phyloP scores from a whole-genome alignment of 2,888 invertebrate species.

The Chaetogeoica ovagalla region DNA sequence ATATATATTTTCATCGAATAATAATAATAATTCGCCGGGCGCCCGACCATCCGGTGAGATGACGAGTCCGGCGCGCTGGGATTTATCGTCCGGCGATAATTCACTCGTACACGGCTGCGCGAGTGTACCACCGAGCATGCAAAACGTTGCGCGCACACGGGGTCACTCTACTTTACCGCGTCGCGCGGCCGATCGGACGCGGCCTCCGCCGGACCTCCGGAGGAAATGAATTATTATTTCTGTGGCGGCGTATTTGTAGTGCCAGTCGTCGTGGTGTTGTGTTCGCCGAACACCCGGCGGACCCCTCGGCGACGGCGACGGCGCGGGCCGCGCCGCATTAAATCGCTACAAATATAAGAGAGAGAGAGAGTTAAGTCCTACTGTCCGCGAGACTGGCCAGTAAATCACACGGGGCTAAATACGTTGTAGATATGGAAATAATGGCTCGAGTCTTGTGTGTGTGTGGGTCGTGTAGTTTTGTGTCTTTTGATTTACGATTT shows the following conservation, averaged over 20 bases:
- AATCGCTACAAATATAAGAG: constrained; percentile 50
- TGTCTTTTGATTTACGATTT: constrained; percentile 48
- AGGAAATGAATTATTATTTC: constrained; percentile 38
- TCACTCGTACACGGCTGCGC: constrained; percentile 13
- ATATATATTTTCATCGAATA: constrained; percentile 37
- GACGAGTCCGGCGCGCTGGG: not conserved
- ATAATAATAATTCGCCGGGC: constrained; percentile 25
- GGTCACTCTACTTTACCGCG: no score
- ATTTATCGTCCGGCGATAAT: constrained; percentile 47
- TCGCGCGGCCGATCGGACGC: not conserved
- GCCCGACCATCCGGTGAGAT: not conserved
- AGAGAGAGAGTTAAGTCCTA: constrained; percentile 28
- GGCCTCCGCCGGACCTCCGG: constrained; percentile 32
- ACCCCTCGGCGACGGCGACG: no score
- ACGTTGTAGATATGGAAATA: constrained; percentile 52
- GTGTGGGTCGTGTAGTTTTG: not conserved
- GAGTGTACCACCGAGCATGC: constrained; percentile 22
- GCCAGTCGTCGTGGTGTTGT: constrained; percentile 7
- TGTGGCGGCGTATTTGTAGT: no score
- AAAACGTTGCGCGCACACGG: constrained; percentile 12
- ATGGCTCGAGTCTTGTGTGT: not conserved
- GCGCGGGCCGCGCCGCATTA: constrained; percentile 28
- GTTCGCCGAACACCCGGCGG: constrained; percentile 44
- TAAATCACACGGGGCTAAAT: constrained; percentile 46
- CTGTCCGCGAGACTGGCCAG: constrained; percentile 23